Evolutionary conservation across 2,797 vertebrate genomes (phyloP).

Genomic region (Tolypeutes matacus): DNA sequence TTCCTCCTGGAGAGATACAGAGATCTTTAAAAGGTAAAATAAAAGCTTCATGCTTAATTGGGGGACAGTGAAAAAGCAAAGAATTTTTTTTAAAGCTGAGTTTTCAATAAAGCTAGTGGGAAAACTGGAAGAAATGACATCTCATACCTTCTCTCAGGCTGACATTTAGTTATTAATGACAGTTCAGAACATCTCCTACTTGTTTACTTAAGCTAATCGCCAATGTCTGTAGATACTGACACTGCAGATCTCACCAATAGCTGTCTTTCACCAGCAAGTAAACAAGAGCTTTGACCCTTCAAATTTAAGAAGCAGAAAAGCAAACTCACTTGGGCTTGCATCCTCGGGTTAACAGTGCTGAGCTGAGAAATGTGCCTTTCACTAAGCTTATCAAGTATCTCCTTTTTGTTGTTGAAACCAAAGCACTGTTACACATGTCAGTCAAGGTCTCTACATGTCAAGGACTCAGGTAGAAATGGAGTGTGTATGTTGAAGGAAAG

Average conservation of each 20-base stretch:
- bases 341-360: not conserved
- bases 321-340: not conserved
- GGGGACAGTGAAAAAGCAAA: not conserved
- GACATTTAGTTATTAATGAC: constrained; percentile 62
- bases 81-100: constrained; percentile 18
- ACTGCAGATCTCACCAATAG: not conserved
- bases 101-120: constrained; percentile 51
- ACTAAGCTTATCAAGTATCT: not conserved
- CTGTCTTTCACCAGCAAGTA: constrained; percentile 33
- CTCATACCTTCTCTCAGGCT: constrained; percentile 35
- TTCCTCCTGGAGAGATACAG: not conserved
- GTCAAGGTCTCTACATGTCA: not conserved
- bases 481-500: not conserved
- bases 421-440: not conserved
- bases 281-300: constrained; percentile 20
- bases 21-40: constrained; percentile 59
- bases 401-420: not conserved
- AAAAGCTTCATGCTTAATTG: constrained; percentile 51
- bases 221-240: not conserved
- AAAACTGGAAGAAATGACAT: constrained; percentile 34
- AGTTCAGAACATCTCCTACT: constrained; percentile 30
- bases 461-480: not conserved
- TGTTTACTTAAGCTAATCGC: constrained; percentile 28
- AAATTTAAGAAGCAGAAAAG: not conserved
- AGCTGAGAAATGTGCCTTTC: not conserved